These are phyloP conservation scores for Onychomys torridus DNA, from an alignment of 2,797 vertebrate species.

Conservation along the genomic window DNA sequence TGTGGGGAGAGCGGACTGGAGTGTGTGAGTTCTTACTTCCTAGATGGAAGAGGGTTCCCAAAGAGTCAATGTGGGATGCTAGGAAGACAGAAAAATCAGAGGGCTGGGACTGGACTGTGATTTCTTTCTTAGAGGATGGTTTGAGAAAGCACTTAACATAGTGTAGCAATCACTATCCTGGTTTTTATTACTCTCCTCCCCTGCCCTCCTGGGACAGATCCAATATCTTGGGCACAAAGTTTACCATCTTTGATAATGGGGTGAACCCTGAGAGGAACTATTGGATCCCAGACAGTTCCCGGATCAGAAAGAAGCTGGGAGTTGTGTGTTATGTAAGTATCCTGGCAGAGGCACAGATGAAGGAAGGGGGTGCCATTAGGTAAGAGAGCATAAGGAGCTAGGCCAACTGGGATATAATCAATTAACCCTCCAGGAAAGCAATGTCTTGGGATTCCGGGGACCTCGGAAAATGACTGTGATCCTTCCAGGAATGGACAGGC, in stretches of 20 bases:
- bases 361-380: not conserved
- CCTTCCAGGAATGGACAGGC: slow-evolving; percentile 91
- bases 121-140: not conserved
- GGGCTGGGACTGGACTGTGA: not conserved
- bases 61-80: not conserved
- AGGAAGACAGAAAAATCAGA: not conserved
- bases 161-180: not conserved
- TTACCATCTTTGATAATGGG: slow-evolving; percentile 93
- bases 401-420: not conserved
- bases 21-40: not conserved
- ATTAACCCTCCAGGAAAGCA: slow-evolving; percentile 89
- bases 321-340: slow-evolving; percentile 93
- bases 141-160: not conserved
- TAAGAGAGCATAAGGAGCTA: not conserved
- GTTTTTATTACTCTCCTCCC: not conserved
- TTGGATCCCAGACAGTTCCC: slow-evolving; percentile 89
- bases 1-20: not conserved
- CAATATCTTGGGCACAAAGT: slow-evolving; percentile 94
- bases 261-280: slow-evolving; percentile 92
- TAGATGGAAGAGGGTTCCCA: not conserved
- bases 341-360: fast-evolving
- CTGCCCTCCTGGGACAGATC: slow-evolving; percentile 87
- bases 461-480: slow-evolving; percentile 94
- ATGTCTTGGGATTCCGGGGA: slow-evolving; percentile 92
- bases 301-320: slow-evolving; percentile 92